phyloP scores from a whole-genome alignment of 2,797 vertebrate species.

The Pseudochirops cupreus region DNA sequence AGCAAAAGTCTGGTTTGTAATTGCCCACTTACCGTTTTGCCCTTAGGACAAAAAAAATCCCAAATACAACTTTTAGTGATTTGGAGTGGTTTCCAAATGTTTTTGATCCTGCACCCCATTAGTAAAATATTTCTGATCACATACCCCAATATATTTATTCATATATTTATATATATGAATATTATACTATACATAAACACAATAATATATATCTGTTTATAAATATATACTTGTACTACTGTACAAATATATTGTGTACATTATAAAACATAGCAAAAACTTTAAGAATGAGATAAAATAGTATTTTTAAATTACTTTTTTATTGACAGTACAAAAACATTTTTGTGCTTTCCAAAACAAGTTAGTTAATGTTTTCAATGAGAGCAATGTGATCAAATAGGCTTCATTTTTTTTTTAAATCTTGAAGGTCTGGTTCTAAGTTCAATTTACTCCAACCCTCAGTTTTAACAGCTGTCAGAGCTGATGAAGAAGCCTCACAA shows the following conservation, averaged over 20 bases:
- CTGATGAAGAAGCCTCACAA: neutral
- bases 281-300: neutral
- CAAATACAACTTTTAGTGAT: neutral
- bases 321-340: neutral
- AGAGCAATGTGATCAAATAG: neutral
- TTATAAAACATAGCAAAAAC: neutral
- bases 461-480: neutral
- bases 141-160: neutral
- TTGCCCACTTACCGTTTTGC: constrained; percentile 47
- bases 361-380: neutral
- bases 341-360: neutral
- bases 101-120: neutral
- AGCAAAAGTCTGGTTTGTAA: constrained; percentile 31
- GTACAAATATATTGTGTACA: neutral
- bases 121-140: neutral
- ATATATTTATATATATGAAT: neutral
- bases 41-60: neutral
- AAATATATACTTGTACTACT: neutral
- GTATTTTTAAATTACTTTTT: neutral
- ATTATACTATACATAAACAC: neutral
- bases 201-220: neutral
- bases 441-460: neutral
- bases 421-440: neutral
- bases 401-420: neutral
- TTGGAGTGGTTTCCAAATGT: neutral